Percentiles rank a stretch among this genome's conserved stretches.
These are phyloP conservation scores for Danionella dracula DNA, from an alignment of 2,797 vertebrate genomes.

Conservation along the genomic window DNA sequence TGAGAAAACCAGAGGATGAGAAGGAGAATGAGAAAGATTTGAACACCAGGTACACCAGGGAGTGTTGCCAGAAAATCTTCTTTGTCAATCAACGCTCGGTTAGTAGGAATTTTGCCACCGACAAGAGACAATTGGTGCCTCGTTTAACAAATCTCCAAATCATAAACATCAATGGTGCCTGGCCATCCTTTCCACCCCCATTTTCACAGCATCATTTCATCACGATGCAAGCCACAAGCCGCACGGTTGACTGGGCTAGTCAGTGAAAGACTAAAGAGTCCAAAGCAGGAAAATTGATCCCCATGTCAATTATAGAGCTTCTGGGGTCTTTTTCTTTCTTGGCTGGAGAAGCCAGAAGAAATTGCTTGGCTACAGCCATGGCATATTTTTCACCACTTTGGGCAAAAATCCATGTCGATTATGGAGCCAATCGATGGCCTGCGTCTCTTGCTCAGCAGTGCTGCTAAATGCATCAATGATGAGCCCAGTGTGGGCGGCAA, in stretches of 20 bases:
- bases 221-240: conserved; percentile 17
- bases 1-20: conserved; percentile 6
- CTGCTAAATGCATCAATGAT: conserved; percentile 48
- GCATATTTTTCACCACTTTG: conserved; percentile 50
- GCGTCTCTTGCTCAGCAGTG: conserved; percentile 39
- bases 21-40: conserved; percentile 2
- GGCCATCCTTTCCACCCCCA: background rate
- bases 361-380: conserved; percentile 47
- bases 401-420: conserved; percentile 53
- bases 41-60: conserved; percentile 17
- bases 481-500: conserved; percentile 35
- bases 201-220: conserved; percentile 8
- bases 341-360: conserved; percentile 29
- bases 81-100: background rate
- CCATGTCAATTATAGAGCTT: conserved; percentile 37
- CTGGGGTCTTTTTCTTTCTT: conserved; percentile 23
- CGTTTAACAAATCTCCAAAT: background rate
- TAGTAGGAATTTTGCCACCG: background rate
- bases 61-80: background rate
- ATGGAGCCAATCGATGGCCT: conserved; percentile 43
- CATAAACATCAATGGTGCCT: background rate
- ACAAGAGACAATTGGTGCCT: background rate
- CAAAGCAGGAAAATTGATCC: conserved; percentile 30
- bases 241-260: conserved; percentile 23
- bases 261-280: conserved; percentile 11